Evolutionary conservation across 1,140 invertebrate genomes (phyloP), one percentile per base, ranked within the genome.

Genomic region (Microplitis demolitor): DNA sequence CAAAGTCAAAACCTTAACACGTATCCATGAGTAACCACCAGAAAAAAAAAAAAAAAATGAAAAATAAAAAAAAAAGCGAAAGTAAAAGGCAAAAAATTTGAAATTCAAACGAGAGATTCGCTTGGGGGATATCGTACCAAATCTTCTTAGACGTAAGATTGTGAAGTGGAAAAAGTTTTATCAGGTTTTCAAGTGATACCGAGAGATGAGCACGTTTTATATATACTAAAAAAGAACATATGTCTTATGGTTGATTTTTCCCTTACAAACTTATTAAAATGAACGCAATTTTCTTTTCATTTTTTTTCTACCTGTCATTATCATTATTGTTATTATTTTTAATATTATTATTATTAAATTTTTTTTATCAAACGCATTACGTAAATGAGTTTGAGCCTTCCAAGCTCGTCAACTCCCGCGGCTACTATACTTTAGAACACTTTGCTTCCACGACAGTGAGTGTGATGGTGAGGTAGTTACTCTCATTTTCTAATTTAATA

Each of bases 401-500:
- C 2, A 24, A 11, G 13, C 35, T 39, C 8, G 24, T n/a, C 8
- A 13, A 16, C 45, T 45, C 50, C 63, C 33, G 14, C 33, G 60
- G 53, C 53, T 56, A 56, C 11, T 62, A 5, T 50, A 13, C 31
- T 45, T 24, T 45, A 5, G 54, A 34, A 39, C 54, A 50, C 69
- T 35, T 14, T 11, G 24, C 60, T 31, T 61, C 33, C 8, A 45
- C 39, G 39, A 45, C 6, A 45, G 39, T 45, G 39, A 45, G 39
- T 45, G 39, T 45, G 39, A 45, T 45, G 39, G 39, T 45, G 11
- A 45, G 60, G 8, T 33, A 61, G n/a, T 61, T 54, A 61, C 45
- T 70, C 60, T 71, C 61, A 24, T 71, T 71, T 66, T 71, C 60
- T 71, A 71, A 71, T 71, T 71, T 71, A 71, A 71, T 71, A 66